These are phyloP conservation scores for Podotricha telesiphe DNA, from an alignment of 2,888 invertebrate genomes.

Conservation along the genomic window DNA sequence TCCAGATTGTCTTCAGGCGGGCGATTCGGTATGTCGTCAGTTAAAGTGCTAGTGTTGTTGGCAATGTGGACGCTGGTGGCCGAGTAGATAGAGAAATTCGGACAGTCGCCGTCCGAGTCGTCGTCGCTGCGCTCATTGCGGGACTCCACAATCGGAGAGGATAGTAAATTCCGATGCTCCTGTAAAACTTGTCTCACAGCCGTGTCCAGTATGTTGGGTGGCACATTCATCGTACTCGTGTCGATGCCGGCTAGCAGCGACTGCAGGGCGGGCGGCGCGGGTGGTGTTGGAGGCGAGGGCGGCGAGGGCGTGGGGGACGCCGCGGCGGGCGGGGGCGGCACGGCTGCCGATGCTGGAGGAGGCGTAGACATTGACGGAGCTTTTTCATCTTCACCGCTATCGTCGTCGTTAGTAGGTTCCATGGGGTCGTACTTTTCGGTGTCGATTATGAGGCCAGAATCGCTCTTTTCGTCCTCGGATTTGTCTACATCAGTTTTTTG, in stretches of 20 bases:
- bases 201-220: constrained; percentile 60
- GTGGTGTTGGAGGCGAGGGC: neutral
- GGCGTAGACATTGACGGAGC: constrained; percentile 25
- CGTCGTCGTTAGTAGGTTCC: constrained; percentile 77
- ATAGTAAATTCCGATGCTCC: constrained; percentile 65
- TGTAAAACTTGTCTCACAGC: constrained; percentile 70
- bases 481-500: constrained; percentile 64
- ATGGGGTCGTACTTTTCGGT: constrained; percentile 84
- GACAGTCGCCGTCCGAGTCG: constrained; percentile 88
- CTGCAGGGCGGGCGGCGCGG: constrained; percentile 47
- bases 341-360: constrained; percentile 18
- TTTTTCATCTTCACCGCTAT: constrained; percentile 57
- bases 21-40: constrained; percentile 44
- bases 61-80: constrained; percentile 90
- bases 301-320: constrained; percentile 28
- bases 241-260: constrained; percentile 56
- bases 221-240: constrained; percentile 53
- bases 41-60: constrained; percentile 63
- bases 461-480: constrained; percentile 82
- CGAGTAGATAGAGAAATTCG: constrained; percentile 93
- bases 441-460: constrained; percentile 84
- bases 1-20: constrained; percentile 49
- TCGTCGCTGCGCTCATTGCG: constrained; percentile 67
- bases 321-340: constrained; percentile 28
- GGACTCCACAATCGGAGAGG: constrained; percentile 46